Evolutionary conservation across 2,888 invertebrate genomes (phyloP).

Genomic region (Dicycla oo): DNA sequence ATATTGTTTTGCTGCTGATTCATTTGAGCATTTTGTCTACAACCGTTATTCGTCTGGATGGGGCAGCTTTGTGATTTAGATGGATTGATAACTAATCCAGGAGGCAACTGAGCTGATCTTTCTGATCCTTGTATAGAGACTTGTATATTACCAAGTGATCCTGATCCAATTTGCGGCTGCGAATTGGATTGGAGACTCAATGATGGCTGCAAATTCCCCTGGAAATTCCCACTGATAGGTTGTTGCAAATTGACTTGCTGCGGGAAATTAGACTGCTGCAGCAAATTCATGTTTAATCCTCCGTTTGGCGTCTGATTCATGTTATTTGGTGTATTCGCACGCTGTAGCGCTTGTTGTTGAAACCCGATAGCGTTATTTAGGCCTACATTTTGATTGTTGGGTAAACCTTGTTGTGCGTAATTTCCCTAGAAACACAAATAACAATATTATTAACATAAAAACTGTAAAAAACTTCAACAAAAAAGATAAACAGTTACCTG

Average conservation of each 20-base stretch:
- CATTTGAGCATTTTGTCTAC: slow-evolving; percentile 37
- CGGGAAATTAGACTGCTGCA: slow-evolving; percentile 51
- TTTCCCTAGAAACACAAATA: slow-evolving; percentile 64
- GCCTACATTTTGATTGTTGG: slow-evolving; percentile 65
- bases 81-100: slow-evolving; percentile 33
- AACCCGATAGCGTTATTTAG: slow-evolving; percentile 57
- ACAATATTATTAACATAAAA: slow-evolving; percentile 10
- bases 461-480: slow-evolving; percentile 28
- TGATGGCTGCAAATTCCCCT: slow-evolving; percentile 64
- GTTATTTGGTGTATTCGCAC: slow-evolving; percentile 51
- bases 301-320: slow-evolving; percentile 59
- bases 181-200: slow-evolving; percentile 62
- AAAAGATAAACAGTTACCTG: slow-evolving; percentile 64
- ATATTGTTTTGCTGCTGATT: slow-evolving; percentile 49
- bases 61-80: slow-evolving; percentile 16
- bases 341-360: slow-evolving; percentile 54
- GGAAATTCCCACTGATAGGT: slow-evolving; percentile 57
- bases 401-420: slow-evolving; percentile 66
- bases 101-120: slow-evolving; percentile 45
- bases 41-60: slow-evolving; percentile 36
- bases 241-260: slow-evolving; percentile 58
- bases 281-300: slow-evolving; percentile 56
- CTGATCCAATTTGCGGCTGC: slow-evolving; percentile 42
- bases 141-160: slow-evolving; percentile 50
- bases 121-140: slow-evolving; percentile 52